Evolutionary conservation across 2,888 invertebrate genomes (phyloP).

Genomic region (Drosophila ustulata): DNA sequence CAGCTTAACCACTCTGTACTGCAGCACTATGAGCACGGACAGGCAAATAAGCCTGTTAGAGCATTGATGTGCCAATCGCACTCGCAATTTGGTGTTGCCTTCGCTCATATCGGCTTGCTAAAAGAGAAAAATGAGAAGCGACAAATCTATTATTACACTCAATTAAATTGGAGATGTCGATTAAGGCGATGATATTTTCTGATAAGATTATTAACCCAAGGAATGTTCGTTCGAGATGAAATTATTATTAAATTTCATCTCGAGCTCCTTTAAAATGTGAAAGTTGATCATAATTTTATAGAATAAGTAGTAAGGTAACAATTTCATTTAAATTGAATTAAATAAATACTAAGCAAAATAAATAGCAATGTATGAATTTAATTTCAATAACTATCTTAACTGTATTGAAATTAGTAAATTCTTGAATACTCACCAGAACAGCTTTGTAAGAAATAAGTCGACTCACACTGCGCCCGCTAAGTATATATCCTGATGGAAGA

Average conservation of each 20-base stretch:
- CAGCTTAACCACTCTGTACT: slow-evolving; percentile 17
- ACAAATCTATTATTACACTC: neutral
- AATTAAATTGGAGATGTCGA: neutral
- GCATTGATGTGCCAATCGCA: neutral
- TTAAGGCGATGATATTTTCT: neutral
- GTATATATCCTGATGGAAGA: slow-evolving; percentile 40
- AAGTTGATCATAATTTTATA: no score
- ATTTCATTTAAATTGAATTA: no score
- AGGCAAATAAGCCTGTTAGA: slow-evolving; percentile 4
- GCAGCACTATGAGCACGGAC: neutral
- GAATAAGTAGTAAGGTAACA: no score
- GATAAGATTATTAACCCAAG: no score
- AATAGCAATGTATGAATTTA: no score
- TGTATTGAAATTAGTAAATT: neutral
- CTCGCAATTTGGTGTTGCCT: slow-evolving; percentile 25
- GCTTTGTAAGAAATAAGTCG: neutral
- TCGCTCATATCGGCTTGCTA: slow-evolving; percentile 23
- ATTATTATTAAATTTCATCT: no score
- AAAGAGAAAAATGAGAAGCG: neutral
- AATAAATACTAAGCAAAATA: no score
- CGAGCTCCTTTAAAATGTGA: no score
- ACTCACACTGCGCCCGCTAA: neutral
- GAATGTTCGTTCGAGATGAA: no score
- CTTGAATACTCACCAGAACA: slow-evolving; percentile 27
- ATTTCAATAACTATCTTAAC: no score